Conservation (phyloP, 2,797 vertebrate genomes). For the Sylvilagus floridanus region DNA sequence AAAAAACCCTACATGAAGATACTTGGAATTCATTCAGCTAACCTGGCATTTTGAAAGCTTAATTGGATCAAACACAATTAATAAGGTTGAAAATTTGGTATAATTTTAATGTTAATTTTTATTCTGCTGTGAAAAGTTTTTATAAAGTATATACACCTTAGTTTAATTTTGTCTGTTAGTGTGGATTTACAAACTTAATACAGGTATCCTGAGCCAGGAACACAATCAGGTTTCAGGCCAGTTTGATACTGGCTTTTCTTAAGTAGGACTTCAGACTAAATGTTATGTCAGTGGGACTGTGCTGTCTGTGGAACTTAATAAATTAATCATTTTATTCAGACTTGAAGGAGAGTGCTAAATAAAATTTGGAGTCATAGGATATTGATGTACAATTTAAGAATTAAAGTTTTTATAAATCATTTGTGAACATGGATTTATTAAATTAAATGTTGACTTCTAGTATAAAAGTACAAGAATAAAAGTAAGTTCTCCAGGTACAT, state of each 20-base stretch:
- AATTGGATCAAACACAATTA: constrained; percentile 65
- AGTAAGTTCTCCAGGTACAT: constrained; percentile 73
- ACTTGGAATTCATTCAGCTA: constrained; percentile 80
- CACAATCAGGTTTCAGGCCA: constrained; percentile 81
- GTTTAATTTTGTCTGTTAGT: constrained; percentile 84
- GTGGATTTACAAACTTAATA: constrained; percentile 79
- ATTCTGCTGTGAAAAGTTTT: constrained; percentile 80
- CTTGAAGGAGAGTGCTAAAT: constrained; percentile 72
- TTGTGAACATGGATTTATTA: constrained; percentile 75
- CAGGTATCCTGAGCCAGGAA: constrained; percentile 83
- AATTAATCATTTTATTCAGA: constrained; percentile 82
- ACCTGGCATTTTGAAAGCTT: constrained; percentile 79
- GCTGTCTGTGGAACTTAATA: constrained; percentile 78
- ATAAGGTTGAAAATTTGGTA: constrained; percentile 73
- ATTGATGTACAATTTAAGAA: constrained; percentile 78
- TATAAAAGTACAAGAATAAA: constrained; percentile 82
- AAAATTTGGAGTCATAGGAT: constrained; percentile 73
- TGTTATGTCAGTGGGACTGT: constrained; percentile 71
- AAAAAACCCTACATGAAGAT: constrained; percentile 53
- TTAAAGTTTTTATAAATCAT: constrained; percentile 73
- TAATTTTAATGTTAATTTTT: constrained; percentile 81
- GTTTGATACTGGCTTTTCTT: constrained; percentile 82
- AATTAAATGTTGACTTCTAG: constrained; percentile 78
- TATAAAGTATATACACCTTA: constrained; percentile 79
- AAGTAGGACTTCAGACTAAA: constrained; percentile 75